phyloP scores from a whole-genome alignment of 2,797 vertebrate genomes.

The Lates japonicus region DNA sequence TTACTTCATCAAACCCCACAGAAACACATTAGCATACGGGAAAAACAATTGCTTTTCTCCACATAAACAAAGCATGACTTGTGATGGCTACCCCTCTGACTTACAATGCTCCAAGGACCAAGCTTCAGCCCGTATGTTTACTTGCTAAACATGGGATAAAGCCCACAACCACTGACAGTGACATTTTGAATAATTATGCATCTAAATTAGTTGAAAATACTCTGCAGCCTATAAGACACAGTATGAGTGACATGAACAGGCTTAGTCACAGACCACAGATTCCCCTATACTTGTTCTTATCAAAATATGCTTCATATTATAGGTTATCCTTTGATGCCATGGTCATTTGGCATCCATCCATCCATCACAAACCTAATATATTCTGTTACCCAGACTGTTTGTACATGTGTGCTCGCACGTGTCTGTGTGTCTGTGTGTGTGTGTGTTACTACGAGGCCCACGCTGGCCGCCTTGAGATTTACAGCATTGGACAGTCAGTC shows the following conservation, averaged over 20 bases:
- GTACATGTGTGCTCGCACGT: constrained; percentile 16
- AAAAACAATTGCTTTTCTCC: constrained; percentile 1
- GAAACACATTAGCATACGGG: constrained; percentile 14
- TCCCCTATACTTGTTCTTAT: constrained; percentile 21
- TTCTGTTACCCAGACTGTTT: constrained; percentile 29
- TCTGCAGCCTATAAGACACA: constrained; percentile 23
- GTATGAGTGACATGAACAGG: constrained; percentile 49
- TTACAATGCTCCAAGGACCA: constrained; percentile 48
- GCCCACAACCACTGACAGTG: constrained; percentile 53
- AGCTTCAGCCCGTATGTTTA: constrained; percentile 67
- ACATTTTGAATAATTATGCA: constrained; percentile 69
- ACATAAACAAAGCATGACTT: constrained; percentile 38
- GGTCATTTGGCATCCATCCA: constrained; percentile 12
- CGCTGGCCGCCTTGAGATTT: constrained; percentile 44
- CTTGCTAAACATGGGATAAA: constrained; percentile 60
- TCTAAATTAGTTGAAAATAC: constrained; percentile 55
- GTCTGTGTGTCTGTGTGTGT: constrained; percentile 16
- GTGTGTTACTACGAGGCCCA: constrained; percentile 6
- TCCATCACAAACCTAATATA: constrained; percentile 42
- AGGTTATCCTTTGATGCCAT: constrained; percentile 22
- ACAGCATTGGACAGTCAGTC: constrained; percentile 59
- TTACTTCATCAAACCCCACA: constrained; percentile 6
- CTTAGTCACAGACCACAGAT: constrained; percentile 33
- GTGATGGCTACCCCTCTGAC: constrained; percentile 29
- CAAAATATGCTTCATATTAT: constrained; percentile 2